Base-by-base conservation (phyloP, 2,888 invertebrate genomes). In the Gordius sp. region DNA sequence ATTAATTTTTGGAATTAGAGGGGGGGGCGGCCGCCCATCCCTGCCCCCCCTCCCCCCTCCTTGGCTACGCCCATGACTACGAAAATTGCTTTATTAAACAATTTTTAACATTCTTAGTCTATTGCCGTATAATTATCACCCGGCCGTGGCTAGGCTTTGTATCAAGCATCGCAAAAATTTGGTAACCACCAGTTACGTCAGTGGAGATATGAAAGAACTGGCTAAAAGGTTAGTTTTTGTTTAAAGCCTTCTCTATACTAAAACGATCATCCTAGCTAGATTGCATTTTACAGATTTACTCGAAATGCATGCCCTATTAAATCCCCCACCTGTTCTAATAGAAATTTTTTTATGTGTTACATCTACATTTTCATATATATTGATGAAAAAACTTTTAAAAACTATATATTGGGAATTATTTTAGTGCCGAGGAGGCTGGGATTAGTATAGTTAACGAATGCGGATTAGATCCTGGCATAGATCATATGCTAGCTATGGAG, bases 401-500 rank as follows among this genome's bases (percentile, higher is more conserved):
- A n/a, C n/a, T n/a, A n/a, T n/a, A n/a, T n/a, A n/a, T n/a, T n/a
- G n/a, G n/a, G n/a, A n/a, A n/a, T n/a, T n/a, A n/a, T n/a, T n/a
- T n/a, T n/a, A 82, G 82, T 58, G 93, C 93, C 0, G 75, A 77
- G 56, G 78, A 80, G 28, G 84, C 85, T 0, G 87, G 84, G 0
- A 75, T 99, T 0, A 91, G 91, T 0, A 76, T 97, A 41, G 73
- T 99, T 61, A 97, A 93, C 66, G 97, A 97, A 72, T 80, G 89
- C 0, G 97, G 97, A 0, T 73, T 99, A 28, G 97, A 99, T 68
- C 97, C 97, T 0, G 97, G 93, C n/a, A 87, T 89, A 62, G 89
- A 91, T 69, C 97, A 97, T 69, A 74, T 99, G 62, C 71, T 99
- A 58, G 97, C 97, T 0, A 76, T 93, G 70, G 89, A 99, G 67